These are phyloP conservation scores for Aphis craccivora DNA, from an alignment of 1,140 invertebrate species.

Conservation along the genomic window DNA sequence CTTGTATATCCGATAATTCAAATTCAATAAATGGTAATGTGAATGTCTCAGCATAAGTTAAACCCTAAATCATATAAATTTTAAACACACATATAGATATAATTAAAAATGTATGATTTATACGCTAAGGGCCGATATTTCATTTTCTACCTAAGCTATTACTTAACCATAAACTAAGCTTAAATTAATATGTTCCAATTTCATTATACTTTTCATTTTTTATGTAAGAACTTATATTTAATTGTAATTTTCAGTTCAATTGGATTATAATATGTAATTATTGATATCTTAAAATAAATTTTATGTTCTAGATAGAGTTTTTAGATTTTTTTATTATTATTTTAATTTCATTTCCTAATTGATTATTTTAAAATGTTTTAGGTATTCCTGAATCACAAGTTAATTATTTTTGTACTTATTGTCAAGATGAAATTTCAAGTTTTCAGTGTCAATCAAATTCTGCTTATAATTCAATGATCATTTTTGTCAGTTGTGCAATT, in stretches of 20 bases:
- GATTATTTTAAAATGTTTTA: neutral
- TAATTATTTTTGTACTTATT: conserved; percentile 39
- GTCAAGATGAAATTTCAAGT: conserved; percentile 45
- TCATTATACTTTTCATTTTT: no score
- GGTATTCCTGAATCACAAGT: neutral
- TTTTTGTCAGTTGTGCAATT: conserved; percentile 17
- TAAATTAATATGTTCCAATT: neutral
- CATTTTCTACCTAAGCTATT: neutral
- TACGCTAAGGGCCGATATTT: neutral
- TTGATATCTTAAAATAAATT: neutral
- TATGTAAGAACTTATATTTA: no score
- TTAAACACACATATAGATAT: neutral
- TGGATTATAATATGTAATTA: neutral
- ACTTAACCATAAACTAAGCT: conserved; percentile 12
- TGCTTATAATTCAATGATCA: conserved; percentile 33
- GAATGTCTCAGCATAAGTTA: neutral
- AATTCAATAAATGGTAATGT: neutral
- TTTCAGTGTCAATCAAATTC: neutral
- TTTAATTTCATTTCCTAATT: neutral
- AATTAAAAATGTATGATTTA: no score
- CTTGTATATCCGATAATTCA: neutral
- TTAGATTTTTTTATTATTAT: neutral
- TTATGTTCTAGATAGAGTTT: neutral
- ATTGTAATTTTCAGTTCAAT: neutral
- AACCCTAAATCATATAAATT: neutral